Conservation (phyloP, 2,888 invertebrate genomes). For the Eristalis intricaria region DNA sequence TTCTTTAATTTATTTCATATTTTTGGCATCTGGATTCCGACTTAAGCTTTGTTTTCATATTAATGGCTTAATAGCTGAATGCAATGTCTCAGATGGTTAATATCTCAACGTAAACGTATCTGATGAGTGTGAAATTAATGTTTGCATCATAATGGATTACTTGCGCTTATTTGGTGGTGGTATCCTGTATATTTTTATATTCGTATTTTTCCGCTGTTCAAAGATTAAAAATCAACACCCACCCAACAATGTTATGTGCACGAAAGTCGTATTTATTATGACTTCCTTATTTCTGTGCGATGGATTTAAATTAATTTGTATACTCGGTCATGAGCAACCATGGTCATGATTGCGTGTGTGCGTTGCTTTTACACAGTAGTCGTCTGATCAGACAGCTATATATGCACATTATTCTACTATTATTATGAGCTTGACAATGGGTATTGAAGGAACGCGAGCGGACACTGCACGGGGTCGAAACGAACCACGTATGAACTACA, state of each 20-base stretch:
- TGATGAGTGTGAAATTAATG: conserved; percentile 48
- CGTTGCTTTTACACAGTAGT: background rate
- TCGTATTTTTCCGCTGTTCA: conserved; percentile 18
- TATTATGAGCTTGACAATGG: background rate
- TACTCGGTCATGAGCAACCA: background rate
- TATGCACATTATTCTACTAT: conserved; percentile 30
- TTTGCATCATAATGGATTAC: conserved; percentile 50
- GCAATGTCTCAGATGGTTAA: conserved; percentile 63
- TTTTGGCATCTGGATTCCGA: conserved; percentile 64
- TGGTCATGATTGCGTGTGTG: background rate
- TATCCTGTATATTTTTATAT: conserved; percentile 37
- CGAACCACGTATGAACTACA: conserved; percentile 5
- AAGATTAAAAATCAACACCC: conserved; percentile 66
- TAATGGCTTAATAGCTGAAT: conserved; percentile 54
- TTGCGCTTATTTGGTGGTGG: conserved; percentile 42
- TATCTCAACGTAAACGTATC: conserved; percentile 42
- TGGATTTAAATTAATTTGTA: conserved; percentile 42
- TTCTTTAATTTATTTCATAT: conserved; percentile 25
- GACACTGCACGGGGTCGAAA: conserved; percentile 15
- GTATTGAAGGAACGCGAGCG: conserved; percentile 16
- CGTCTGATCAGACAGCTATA: conserved; percentile 44
- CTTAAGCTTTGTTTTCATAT: conserved; percentile 27
- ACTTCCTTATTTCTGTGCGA: conserved; percentile 46
- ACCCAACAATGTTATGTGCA: conserved; percentile 58
- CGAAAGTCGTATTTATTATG: conserved; percentile 48